A percentile compares a stretch with the other conserved stretches of the same genome.
These are phyloP conservation scores for Busseola fusca DNA, from an alignment of 2,888 invertebrate genomes.

Conservation along the genomic window DNA sequence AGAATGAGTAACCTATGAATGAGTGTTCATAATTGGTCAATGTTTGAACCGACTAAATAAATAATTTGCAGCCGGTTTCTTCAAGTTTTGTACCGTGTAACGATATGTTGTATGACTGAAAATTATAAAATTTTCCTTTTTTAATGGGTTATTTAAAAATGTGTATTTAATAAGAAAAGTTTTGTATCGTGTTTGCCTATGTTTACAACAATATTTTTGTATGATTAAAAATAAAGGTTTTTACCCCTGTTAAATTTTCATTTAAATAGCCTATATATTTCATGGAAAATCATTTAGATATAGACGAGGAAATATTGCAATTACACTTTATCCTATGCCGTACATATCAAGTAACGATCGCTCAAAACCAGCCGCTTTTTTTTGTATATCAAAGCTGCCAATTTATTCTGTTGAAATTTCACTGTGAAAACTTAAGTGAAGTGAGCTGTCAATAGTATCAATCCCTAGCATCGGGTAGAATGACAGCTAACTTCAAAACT, in stretches of 20 bases:
- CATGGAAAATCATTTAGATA: background rate
- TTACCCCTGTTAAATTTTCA: background rate
- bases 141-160: background rate
- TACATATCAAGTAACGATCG: background rate
- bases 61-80: constrained; percentile 4
- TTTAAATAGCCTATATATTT: no score
- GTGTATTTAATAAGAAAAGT: background rate
- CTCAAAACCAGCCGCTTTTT: no score
- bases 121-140: background rate
- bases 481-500: no score
- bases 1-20: constrained; percentile 50
- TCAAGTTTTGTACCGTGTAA: constrained; percentile 13
- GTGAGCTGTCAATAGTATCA: no score
- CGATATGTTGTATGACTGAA: constrained; percentile 17
- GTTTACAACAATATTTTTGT: constrained; percentile 24
- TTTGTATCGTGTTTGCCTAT: constrained; percentile 23
- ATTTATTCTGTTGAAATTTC: no score
- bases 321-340: background rate
- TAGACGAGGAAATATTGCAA: background rate
- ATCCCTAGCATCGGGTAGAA: no score
- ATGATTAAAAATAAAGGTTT: constrained; percentile 26
- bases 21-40: constrained; percentile 26
- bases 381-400: no score
- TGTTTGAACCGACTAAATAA: constrained; percentile 23
- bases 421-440: no score